These are phyloP conservation scores for Lepus townsendii DNA, from an alignment of 2,797 vertebrate species.

Conservation along the genomic window DNA sequence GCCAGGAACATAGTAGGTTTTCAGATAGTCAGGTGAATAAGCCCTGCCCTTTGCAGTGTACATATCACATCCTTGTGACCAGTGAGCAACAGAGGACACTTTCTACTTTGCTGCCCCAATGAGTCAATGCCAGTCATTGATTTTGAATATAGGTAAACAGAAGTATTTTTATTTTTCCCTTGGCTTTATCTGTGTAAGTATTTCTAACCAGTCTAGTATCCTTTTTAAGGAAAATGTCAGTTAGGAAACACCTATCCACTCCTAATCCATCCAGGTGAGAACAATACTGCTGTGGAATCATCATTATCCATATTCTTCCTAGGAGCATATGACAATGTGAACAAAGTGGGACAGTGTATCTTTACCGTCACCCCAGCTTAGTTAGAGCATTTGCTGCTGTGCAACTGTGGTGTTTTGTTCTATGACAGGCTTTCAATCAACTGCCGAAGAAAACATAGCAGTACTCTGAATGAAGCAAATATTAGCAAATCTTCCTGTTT, in stretches of 20 bases:
- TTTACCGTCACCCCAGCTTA: neutral
- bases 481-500: neutral
- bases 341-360: no score
- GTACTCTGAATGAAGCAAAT: conserved; percentile 30
- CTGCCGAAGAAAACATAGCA: conserved; percentile 1
- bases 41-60: neutral
- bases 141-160: neutral
- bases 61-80: neutral
- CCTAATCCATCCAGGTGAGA: neutral
- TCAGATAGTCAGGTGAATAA: neutral
- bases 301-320: neutral
- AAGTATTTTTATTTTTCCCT: conserved; percentile 28
- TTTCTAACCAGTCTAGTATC: neutral
- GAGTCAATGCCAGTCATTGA: neutral
- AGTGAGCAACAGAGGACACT: neutral
- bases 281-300: neutral
- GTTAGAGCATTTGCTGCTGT: neutral
- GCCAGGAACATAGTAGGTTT: neutral
- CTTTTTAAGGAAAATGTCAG: neutral
- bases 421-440: conserved; percentile 3
- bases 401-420: neutral
- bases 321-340: neutral
- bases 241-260: neutral
- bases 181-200: neutral
- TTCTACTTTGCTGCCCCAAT: neutral